Base-by-base conservation (phyloP, 2,113 vertebrate genomes). In the Paramisgurnus dabryanus region DNA sequence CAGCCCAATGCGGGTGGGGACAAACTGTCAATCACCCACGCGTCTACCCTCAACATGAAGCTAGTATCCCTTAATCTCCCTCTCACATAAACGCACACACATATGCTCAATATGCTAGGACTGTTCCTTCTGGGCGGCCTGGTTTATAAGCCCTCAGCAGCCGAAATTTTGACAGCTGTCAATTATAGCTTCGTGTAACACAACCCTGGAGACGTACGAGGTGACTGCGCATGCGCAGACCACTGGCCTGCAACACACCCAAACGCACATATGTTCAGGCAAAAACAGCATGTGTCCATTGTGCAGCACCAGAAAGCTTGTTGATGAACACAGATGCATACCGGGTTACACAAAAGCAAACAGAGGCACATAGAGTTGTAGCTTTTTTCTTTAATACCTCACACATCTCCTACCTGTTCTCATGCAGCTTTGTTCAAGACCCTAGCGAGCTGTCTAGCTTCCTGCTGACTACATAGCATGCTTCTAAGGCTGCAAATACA, bases 21-120 rank as follows among this genome's bases (percentile, higher is more conserved):
- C 57, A 63, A 11, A 27, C 73, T 50, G 73, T 75, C 75, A 67
- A 40, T 77, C 75, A 77, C 75, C 63, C 11, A 53, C 27, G 4
- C 47, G n/a, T 49, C 18, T 65, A 50, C 27, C 45, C 60, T 50
- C 13, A 65, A 76, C 7, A 5, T 50, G 60, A 34, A 34, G 27
- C 27, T 27, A 57, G 34, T 72, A 55, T 72, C 70, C 53, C 53
- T 72, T 34, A 41, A 34, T 43, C 53, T 58, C 50, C 17, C 70
- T 10, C 43, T 40, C 45, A 66, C 47, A 53, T 3, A 53, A 43
- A 63, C 5, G 6, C 69, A 40, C 67, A 64, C 67, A 72, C 18
- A 65, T 40, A 34, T n/a, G 9, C 45, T 34, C 68, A 65, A 57
- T 43, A 63, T 50, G 43, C 67, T 49, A 61, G 67, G 45, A 57